phyloP scores from a whole-genome alignment of 2,113 vertebrate genomes.

The Oenanthe melanoleuca region DNA sequence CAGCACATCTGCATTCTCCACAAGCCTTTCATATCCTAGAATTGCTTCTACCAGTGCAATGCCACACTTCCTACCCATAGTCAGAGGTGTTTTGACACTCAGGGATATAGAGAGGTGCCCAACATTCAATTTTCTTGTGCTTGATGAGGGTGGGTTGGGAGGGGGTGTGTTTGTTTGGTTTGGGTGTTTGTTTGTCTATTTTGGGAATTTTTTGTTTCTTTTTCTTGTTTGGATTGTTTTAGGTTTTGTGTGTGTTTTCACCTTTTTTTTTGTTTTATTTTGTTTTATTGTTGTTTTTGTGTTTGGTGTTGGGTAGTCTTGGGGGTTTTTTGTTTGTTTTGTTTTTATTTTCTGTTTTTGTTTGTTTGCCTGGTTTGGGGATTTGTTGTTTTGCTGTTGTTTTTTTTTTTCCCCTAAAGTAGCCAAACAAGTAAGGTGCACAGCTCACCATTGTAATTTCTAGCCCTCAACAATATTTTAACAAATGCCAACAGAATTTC shows the following conservation, averaged over 20 bases:
- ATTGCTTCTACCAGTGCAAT: background rate
- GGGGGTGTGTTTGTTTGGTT: too few relatives aligned
- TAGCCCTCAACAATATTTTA: background rate
- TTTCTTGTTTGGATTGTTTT: background rate
- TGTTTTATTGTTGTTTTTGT: background rate
- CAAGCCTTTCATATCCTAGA: rapidly evolving
- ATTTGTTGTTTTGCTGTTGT: background rate
- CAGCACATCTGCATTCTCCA: background rate
- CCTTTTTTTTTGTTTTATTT: background rate
- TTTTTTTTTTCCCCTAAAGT: background rate
- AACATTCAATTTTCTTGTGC: background rate
- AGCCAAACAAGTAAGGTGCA: background rate
- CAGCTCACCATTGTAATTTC: background rate
- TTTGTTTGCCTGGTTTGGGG: background rate
- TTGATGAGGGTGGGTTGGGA: too few relatives aligned
- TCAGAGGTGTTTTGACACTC: background rate
- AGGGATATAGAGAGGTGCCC: background rate
- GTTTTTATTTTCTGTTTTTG: too few relatives aligned
- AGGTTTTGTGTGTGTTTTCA: rapidly evolving
- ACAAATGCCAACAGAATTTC: background rate
- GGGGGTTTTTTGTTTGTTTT: background rate
- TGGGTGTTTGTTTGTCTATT: background rate
- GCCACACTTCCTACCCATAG: background rate
- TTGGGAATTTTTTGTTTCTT: background rate
- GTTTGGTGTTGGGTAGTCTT: background rate